Base-by-base conservation (phyloP, 2,888 invertebrate species). In the Augochlorella aurata region DNA sequence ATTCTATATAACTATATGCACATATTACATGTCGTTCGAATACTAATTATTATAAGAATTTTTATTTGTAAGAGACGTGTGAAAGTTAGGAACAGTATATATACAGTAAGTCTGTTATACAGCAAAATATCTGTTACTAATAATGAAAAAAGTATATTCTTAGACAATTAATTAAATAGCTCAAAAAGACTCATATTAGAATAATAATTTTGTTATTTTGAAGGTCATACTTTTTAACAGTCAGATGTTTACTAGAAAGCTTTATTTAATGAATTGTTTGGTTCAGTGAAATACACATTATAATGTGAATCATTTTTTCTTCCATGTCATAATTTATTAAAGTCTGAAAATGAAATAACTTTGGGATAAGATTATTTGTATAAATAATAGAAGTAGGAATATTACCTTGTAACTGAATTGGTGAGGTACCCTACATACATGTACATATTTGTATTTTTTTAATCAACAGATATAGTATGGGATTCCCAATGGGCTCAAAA, bases 401-500 rank as follows among this genome's bases (percentile, higher is more conserved):
- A 38, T 38, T 38, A 38, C 38, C 3, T 38, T 38, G 38, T 38
- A 38, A 7, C 7, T 38, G 38, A 7, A 0, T 38, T 4, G 7
- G 38, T 38, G 38, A 38, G 38, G 3, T 7, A 38, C 5, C 8
- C 2, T 24, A 0, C 8, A 16, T 24, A 16, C 24, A 29, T 58
- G 58, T 24, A 49, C 54, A 69, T 52, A 47, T 54, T 38, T 52
- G 65, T n/a, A 50, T 74, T 52, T 70, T 54, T 12, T 83, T 74
- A 8, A 24, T 74, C n/a, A 12, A 16, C 47, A 89, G 87, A 81
- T 63, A 86, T 86, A 71, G 70, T 82, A 71, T 93, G 90, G 92
- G 90, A 92, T 61, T 47, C 85, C 9, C 72, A 85, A 9, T 93
- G 92, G 93, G 83, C 80, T 1, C 54, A 80, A 0, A 77, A 85